Evolutionary conservation across 2,113 vertebrate species (phyloP).

Genomic region (Sapajus apella): DNA sequence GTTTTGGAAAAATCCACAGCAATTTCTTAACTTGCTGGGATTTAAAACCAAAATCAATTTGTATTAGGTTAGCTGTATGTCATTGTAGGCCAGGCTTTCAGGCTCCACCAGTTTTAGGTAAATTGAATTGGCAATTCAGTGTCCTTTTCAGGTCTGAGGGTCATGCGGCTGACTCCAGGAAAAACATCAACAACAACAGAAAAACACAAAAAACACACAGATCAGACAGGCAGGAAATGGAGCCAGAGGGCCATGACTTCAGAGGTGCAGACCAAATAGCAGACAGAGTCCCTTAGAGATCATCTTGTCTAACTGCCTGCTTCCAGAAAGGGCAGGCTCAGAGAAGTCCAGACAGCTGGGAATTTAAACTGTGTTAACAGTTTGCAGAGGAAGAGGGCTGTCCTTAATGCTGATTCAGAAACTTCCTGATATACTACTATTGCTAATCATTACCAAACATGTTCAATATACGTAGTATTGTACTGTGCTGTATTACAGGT

Average conservation of each 20-base stretch:
- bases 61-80: conserved; percentile 80
- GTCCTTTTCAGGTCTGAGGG: conserved; percentile 70
- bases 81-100: conserved; percentile 74
- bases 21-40: conserved; percentile 74
- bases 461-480: neutral
- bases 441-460: neutral
- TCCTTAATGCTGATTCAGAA: neutral
- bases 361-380: neutral
- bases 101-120: conserved; percentile 80
- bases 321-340: conserved; percentile 20
- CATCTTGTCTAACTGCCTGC: neutral
- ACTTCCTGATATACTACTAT: neutral
- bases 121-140: conserved; percentile 77
- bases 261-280: neutral
- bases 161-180: conserved; percentile 52
- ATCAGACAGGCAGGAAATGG: conserved; percentile 38
- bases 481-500: neutral
- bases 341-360: neutral
- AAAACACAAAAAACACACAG: conserved; percentile 10
- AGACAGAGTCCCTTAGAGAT: neutral
- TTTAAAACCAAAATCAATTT: conserved; percentile 79
- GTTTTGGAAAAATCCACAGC: conserved; percentile 58
- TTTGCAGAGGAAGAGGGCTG: neutral
- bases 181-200: neutral
- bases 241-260: neutral